Evolutionary conservation across 2,888 invertebrate genomes (phyloP).

Genomic region (Uropetala carovei): DNA sequence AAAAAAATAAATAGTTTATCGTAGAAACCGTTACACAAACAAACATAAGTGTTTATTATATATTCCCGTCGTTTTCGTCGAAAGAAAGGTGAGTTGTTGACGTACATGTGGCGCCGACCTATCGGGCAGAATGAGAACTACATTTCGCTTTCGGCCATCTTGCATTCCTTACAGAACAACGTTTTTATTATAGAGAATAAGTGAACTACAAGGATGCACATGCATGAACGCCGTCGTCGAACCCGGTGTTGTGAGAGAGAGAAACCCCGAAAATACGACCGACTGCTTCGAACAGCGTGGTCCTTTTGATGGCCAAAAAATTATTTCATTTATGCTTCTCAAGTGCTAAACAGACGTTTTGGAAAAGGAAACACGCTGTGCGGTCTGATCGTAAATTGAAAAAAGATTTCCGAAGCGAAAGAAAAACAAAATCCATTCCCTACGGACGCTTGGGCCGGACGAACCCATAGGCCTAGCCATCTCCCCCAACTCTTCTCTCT

Average conservation of each 20-base stretch:
- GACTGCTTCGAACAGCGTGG: neutral
- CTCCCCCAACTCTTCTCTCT: neutral
- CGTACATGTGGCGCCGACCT: too few relatives aligned
- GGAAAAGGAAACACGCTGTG: slow-evolving; percentile 48
- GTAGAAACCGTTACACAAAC: too few relatives aligned
- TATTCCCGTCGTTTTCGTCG: too few relatives aligned
- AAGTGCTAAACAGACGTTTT: slow-evolving; percentile 45
- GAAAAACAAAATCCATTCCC: slow-evolving; percentile 48
- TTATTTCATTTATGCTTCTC: slow-evolving; percentile 48
- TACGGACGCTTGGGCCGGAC: neutral
- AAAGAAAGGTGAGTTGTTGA: too few relatives aligned
- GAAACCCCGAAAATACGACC: neutral
- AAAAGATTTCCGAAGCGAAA: slow-evolving; percentile 52
- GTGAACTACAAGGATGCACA: too few relatives aligned
- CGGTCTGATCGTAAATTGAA: slow-evolving; percentile 57
- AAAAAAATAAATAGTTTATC: too few relatives aligned
- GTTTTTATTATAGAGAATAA: too few relatives aligned
- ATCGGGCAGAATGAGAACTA: too few relatives aligned
- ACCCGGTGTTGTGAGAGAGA: neutral
- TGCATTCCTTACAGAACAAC: too few relatives aligned
- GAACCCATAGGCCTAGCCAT: neutral
- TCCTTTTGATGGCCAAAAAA: slow-evolving; percentile 19
- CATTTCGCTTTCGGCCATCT: too few relatives aligned
- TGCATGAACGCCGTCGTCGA: too few relatives aligned
- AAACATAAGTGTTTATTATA: too few relatives aligned